Evolutionary conservation across 2,888 invertebrate species (phyloP).

Genomic region (Aproaerema taeniolella): DNA sequence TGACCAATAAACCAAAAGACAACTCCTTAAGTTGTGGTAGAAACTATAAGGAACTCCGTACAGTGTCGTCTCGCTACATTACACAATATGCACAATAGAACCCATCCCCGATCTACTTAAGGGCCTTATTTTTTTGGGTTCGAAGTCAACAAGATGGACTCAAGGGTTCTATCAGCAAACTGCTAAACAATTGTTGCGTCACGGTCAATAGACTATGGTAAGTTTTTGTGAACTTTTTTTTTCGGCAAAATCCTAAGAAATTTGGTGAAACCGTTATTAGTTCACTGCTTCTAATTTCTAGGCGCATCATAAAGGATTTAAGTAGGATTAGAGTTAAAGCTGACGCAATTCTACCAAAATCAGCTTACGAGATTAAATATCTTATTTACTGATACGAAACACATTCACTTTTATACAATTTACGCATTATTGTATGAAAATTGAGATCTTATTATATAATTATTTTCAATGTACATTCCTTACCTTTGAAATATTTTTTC

Average conservation of each 20-base stretch:
- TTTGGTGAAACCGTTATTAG: slow-evolving; percentile 43
- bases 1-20: slow-evolving; percentile 21
- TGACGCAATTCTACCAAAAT: slow-evolving; percentile 20
- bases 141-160: slow-evolving; percentile 73
- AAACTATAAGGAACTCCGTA: slow-evolving; percentile 36
- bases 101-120: slow-evolving; percentile 63
- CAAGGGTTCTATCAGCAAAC: slow-evolving; percentile 62
- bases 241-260: slow-evolving; percentile 22
- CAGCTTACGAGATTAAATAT: slow-evolving; percentile 17
- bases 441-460: no score
- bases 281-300: slow-evolving; percentile 42
- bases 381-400: no score
- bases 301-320: slow-evolving; percentile 42
- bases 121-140: slow-evolving; percentile 60
- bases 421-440: no score
- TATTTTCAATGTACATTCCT: no score
- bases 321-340: slow-evolving; percentile 32
- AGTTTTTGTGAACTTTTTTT: slow-evolving; percentile 58
- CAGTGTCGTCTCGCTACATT: slow-evolving; percentile 66
- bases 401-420: no score
- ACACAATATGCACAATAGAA: slow-evolving; percentile 73
- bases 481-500: no score
- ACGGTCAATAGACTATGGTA: slow-evolving; percentile 67
- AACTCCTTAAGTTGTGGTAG: no score
- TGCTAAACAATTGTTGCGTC: slow-evolving; percentile 75